Conservation (phyloP, 1,140 invertebrate species). For the Drosophila lini region DNA sequence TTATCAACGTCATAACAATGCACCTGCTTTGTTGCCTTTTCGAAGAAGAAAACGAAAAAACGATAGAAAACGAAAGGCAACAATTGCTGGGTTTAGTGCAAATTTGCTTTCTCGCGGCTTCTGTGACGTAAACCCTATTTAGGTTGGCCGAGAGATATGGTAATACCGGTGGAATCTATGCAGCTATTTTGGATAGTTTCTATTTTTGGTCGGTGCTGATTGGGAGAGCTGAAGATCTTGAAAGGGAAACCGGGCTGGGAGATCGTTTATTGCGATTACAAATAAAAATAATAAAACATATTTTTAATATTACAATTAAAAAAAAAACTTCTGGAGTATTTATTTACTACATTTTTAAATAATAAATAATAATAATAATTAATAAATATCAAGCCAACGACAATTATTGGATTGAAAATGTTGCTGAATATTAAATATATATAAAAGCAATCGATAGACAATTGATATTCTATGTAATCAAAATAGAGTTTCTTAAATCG, state of each 20-base stretch:
- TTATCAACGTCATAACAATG: constrained; percentile 43
- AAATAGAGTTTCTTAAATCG: neutral
- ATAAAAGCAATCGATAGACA: no score
- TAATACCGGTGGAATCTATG: constrained; percentile 17
- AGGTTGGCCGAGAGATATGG: constrained; percentile 32
- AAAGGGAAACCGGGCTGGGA: neutral
- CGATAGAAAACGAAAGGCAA: constrained; percentile 28
- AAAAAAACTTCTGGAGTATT: no score
- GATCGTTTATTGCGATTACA: no score
- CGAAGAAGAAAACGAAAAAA: neutral
- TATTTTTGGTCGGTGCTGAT: constrained; percentile 6
- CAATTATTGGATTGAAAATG: no score
- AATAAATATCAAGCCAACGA: no score
- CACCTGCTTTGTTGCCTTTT: constrained; percentile 44
- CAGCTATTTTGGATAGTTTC: neutral
- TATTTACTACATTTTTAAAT: no score
- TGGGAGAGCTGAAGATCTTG: neutral
- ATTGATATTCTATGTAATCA: no score
- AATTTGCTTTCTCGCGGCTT: constrained; percentile 62
- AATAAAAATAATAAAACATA: no score
- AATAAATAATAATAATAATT: no score
- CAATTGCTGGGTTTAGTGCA: constrained; percentile 38
- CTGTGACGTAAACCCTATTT: constrained; percentile 47
- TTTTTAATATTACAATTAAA: no score
- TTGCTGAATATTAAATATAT: no score